phyloP scores from a whole-genome alignment of 1,140 invertebrate genomes.

The Physella acuta region DNA sequence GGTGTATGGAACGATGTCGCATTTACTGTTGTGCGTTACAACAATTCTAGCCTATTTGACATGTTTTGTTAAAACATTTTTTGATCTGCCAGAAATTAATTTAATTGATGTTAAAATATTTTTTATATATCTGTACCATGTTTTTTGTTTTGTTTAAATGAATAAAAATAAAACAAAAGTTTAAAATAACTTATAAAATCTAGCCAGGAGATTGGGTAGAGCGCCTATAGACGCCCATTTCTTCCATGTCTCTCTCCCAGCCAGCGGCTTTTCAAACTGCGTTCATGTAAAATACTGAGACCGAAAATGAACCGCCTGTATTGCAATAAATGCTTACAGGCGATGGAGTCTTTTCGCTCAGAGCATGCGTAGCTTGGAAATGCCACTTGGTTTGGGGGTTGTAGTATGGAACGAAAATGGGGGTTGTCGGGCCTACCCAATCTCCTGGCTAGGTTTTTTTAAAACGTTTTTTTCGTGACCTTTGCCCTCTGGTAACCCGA shows the following conservation, averaged over 20 bases:
- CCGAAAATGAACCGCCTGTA: no score
- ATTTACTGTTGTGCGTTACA: no score
- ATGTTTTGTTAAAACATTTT: no score
- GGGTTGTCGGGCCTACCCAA: conserved; percentile 18
- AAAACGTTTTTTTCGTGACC: conserved; percentile 35
- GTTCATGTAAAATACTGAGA: no score
- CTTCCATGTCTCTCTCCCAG: background rate
- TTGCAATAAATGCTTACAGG: no score
- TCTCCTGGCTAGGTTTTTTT: conserved; percentile 32
- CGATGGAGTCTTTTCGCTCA: no score
- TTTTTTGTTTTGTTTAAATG: background rate
- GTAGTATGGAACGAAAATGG: background rate
- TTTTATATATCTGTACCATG: background rate
- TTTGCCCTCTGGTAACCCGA: conserved; percentile 33
- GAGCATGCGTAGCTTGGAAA: no score
- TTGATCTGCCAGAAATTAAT: no score
- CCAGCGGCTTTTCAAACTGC: background rate
- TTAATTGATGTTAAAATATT: no score
- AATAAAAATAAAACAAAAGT: background rate
- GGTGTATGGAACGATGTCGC: no score
- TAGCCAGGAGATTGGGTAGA: conserved; percentile 14
- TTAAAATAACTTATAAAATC: no score
- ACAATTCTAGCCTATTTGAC: no score
- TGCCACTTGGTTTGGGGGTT: conserved; percentile 20
- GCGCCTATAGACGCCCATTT: background rate